A percentile compares a stretch with the other conserved stretches of the same genome.
Evolutionary conservation across 2,113 vertebrate species (phyloP).

Genomic region (Circaetus cinerascens): DNA sequence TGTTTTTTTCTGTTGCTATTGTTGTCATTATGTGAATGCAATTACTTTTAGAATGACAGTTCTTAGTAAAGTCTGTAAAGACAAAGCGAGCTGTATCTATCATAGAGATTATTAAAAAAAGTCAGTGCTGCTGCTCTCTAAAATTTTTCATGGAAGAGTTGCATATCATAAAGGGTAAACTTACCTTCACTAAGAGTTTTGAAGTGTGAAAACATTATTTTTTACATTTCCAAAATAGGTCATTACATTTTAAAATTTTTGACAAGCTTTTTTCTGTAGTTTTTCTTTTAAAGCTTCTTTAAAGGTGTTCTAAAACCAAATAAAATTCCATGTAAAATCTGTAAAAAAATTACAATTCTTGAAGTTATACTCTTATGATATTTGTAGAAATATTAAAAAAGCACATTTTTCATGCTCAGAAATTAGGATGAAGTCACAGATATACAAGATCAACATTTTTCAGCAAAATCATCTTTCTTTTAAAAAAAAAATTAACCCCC

Average conservation of each 20-base stretch:
- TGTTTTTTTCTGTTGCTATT: background rate
- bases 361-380: accelerated
- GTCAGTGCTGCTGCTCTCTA: background rate
- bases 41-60: background rate
- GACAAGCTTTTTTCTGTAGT: background rate
- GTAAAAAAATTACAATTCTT: background rate
- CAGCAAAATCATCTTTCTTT: background rate
- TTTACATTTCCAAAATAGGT: background rate
- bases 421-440: background rate
- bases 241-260: background rate
- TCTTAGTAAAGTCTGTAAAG: background rate
- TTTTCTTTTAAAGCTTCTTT: background rate
- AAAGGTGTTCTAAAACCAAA: background rate
- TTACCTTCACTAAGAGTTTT: background rate
- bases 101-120: background rate
- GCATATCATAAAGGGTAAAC: background rate
- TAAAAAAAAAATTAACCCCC: background rate
- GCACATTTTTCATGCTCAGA: background rate
- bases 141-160: background rate
- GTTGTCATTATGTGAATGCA: background rate
- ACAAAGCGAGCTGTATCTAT: background rate
- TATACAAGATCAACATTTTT: background rate
- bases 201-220: background rate
- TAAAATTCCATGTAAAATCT: background rate
- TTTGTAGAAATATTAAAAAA: background rate